Evolutionary conservation across 2,797 vertebrate genomes (phyloP).

Genomic region (Arnoldichthys spilopterus): DNA sequence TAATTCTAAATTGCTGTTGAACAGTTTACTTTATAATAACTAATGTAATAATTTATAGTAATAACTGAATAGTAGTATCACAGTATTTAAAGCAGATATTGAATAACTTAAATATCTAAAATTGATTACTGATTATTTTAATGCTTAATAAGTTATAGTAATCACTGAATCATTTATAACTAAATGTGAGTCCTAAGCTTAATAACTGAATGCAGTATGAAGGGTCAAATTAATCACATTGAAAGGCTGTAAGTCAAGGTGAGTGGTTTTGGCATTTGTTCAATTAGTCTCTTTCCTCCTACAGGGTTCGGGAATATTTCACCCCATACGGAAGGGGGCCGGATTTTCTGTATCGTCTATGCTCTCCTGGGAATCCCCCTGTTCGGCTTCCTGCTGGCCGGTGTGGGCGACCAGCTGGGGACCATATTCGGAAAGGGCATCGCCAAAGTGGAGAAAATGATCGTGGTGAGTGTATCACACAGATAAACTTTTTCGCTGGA

Average conservation of each 20-base stretch:
- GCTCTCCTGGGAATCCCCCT: constrained; percentile 96
- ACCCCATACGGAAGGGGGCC: constrained; percentile 93
- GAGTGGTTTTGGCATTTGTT: neutral
- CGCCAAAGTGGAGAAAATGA: constrained; percentile 94
- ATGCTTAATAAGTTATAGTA: too few species aligned
- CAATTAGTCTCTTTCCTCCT: constrained; percentile 3
- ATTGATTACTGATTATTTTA: too few species aligned
- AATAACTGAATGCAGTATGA: neutral
- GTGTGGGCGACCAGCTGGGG: constrained; percentile 96
- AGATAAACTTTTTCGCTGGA: too few species aligned
- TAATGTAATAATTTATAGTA: too few species aligned
- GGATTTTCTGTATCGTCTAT: constrained; percentile 98
- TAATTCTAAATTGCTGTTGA: too few species aligned
- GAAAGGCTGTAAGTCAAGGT: neutral
- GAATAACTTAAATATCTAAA: too few species aligned
- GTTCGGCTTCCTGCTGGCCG: constrained; percentile 96
- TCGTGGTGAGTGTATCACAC: constrained; percentile 84
- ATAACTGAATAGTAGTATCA: too few species aligned
- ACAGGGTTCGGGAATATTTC: constrained; percentile 97
- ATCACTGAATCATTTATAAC: too few species aligned
- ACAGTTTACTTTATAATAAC: too few species aligned
- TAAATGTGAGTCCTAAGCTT: too few species aligned
- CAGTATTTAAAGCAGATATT: too few species aligned
- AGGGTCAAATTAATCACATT: neutral
- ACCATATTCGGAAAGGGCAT: constrained; percentile 98